Evolutionary conservation across 92 coral and sea anemone genomes (phyloP), one percentile per base, ranked within the genome.

Genomic region (Epizoanthus ramosus): DNA sequence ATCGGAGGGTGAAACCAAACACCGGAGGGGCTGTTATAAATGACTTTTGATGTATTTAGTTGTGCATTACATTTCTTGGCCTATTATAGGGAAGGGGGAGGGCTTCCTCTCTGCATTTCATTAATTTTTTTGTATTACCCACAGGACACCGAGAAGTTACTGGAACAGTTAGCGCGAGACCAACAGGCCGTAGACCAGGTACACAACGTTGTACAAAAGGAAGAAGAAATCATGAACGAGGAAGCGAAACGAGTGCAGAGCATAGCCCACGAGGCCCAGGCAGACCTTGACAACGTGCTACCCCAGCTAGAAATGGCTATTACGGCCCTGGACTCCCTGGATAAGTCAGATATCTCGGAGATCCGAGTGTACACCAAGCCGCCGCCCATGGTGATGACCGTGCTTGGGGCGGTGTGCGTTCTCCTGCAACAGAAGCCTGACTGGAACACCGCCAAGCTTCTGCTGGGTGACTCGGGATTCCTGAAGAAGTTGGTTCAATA

Each of bases 291-390:
- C 73, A 92, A 80, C 72, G 99, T 90, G 80, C 61, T 96, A 10
- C 99, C 99, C 3, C 97, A 92, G 60, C 90, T 96, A 23, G 87
- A 92, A 47, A 85, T 79, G 25, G 98, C 99, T 56, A 94, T 92
- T 22, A 73, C 87, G 5, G 98, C 98, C 41, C 89, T 96, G 45
- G 94, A 96, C 28, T 82, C 98, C 0, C 91, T 96, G 10, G 99
- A 96, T 80, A 96, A 96, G 68, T 96, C 99, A 3, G 99, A 96
- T 79, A 96, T 96, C 28, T 95, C 99, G 15, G 99, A 96, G 92
- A 91, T 96, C 57, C 94, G 99, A n/a, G 99, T 96, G 53, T 96
- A 96, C 86, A 94, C 99, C 21, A 96, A 96, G 61, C 99, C 99
- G 0, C 99, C 99, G 37, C 85, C 97, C 6, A 96, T 96, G 99